Evolutionary conservation across 2,113 vertebrate species (phyloP).

Genomic region (Xenus cinereus): DNA sequence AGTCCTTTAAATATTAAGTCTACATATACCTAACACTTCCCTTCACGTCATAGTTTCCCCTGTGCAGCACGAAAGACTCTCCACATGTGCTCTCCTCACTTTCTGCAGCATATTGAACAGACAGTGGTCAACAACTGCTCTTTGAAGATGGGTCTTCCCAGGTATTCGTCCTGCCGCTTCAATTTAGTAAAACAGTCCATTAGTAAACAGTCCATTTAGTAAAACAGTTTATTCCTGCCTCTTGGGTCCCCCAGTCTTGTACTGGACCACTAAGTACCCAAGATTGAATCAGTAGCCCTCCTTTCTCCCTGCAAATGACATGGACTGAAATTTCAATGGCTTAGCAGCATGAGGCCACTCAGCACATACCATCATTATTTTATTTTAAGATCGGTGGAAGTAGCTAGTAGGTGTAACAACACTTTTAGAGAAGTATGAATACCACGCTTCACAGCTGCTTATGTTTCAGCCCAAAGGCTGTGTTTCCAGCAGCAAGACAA

Average conservation of each 20-base stretch:
- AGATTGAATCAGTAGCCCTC: not conserved
- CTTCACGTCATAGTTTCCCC: not conserved
- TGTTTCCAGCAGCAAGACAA: not conserved
- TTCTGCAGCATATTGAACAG: not conserved
- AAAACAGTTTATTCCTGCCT: not conserved
- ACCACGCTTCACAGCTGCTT: not conserved
- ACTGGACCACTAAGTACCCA: not conserved
- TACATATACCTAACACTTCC: accelerated
- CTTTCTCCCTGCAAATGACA: not conserved
- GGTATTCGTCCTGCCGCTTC: not conserved
- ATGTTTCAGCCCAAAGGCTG: not conserved
- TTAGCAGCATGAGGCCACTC: not conserved
- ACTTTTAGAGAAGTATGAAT: not conserved
- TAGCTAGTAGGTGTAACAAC: not conserved
- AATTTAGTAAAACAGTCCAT: not conserved
- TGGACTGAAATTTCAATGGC: not conserved
- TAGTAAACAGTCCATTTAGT: not conserved
- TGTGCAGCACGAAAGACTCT: not conserved
- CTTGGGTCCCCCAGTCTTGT: not conserved
- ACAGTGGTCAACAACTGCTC: not conserved
- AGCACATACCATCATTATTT: not conserved
- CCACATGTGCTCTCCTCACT: not conserved
- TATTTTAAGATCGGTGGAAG: not conserved
- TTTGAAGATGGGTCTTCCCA: not conserved
- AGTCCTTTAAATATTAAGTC: not conserved